Percentiles rank a stretch among this genome's conserved stretches.
Evolutionary conservation across 2,113 vertebrate species (phyloP).

Genomic region (Lophotis ruficrista): DNA sequence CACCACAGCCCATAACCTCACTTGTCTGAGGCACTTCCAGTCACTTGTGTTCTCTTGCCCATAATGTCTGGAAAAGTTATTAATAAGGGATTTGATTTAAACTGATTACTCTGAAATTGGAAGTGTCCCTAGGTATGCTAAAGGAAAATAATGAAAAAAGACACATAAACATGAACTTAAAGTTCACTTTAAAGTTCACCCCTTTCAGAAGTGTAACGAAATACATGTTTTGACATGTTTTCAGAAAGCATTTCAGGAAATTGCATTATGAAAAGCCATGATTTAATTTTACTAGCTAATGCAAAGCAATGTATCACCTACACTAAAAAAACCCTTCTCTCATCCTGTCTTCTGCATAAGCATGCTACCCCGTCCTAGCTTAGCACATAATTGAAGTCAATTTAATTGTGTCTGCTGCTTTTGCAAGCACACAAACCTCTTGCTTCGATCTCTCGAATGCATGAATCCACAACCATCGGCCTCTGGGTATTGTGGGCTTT

Average conservation of each 20-base stretch:
- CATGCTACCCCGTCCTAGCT: neutral
- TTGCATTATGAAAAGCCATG: neutral
- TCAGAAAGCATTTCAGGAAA: constrained; percentile 38
- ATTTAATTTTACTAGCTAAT: constrained; percentile 27
- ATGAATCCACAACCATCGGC: constrained; percentile 97
- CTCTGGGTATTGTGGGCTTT: constrained; percentile 93
- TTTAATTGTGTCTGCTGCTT: neutral
- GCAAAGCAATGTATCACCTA: constrained; percentile 18
- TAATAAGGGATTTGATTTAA: constrained; percentile 28
- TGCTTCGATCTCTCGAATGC: constrained; percentile 94
- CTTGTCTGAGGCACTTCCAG: neutral
- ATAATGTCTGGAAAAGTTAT: neutral
- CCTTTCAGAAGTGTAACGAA: constrained; percentile 6
- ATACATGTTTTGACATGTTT: constrained; percentile 45
- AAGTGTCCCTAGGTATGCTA: neutral
- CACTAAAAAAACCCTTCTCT: neutral
- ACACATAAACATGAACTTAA: neutral
- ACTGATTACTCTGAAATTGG: neutral
- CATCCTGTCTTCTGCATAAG: neutral
- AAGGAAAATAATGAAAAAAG: constrained; percentile 40
- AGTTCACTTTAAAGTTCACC: constrained; percentile 58
- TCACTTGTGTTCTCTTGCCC: neutral
- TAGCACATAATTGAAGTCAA: neutral
- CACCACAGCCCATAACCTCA: neutral
- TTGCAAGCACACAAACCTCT: constrained; percentile 81